Percentiles rank a stretch among this genome's conserved stretches.
Conservation (phyloP, 2,888 invertebrate genomes). For the Melinopterus prodromus region DNA sequence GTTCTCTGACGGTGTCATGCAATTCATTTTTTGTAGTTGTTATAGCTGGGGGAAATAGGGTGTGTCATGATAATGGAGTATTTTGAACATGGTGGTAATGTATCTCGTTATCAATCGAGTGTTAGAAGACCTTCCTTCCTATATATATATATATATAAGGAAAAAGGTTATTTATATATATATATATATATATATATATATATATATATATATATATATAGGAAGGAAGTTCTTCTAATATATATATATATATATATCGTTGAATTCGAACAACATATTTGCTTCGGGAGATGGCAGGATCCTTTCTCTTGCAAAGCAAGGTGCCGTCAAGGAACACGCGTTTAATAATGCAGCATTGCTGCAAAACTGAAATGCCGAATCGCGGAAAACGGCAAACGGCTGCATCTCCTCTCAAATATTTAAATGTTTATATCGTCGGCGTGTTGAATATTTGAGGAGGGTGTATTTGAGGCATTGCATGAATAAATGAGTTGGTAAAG, state of each 20-base stretch:
- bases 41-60: not conserved
- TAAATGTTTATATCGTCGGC: constrained; percentile 4
- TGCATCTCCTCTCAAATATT: constrained; percentile 4
- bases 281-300: not conserved
- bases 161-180: too few species aligned
- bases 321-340: not conserved
- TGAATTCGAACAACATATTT: not conserved
- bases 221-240: too few species aligned
- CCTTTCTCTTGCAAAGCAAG: not conserved
- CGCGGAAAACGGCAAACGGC: not conserved
- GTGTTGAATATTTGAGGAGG: constrained; percentile 4
- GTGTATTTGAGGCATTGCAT: not conserved
- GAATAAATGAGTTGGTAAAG: not conserved
- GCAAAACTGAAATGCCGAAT: not conserved
- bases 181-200: too few species aligned
- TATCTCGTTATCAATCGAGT: not conserved
- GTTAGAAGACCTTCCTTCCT: too few species aligned
- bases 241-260: not conserved
- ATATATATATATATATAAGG: too few species aligned
- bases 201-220: too few species aligned
- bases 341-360: not conserved
- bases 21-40: too few species aligned
- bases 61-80: not conserved
- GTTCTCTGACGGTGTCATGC: not conserved
- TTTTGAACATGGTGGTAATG: not conserved